phyloP scores from a whole-genome alignment of 1,140 invertebrate genomes.

The Papilio machaon region DNA sequence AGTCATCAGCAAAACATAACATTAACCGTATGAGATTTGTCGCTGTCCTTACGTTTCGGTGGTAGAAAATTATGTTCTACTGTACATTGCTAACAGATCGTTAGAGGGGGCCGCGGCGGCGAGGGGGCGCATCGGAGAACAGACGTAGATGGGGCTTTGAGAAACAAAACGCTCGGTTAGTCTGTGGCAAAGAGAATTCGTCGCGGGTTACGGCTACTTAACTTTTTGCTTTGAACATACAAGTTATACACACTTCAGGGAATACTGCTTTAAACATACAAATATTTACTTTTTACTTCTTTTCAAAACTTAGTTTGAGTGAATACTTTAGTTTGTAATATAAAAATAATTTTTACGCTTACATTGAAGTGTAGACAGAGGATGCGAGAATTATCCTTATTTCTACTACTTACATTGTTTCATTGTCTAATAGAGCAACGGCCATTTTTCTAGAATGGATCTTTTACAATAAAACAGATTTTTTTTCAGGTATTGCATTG shows the following conservation, averaged over 20 bases:
- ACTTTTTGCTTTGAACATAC: conserved; percentile 9
- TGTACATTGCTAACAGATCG: neutral
- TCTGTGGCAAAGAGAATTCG: conserved; percentile 6
- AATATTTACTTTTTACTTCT: neutral
- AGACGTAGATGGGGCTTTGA: neutral
- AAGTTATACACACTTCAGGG: neutral
- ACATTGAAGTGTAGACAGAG: too few species aligned
- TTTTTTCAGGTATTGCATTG: neutral
- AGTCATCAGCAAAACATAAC: too few species aligned
- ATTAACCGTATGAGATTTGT: too few species aligned
- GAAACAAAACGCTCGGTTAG: conserved; percentile 16
- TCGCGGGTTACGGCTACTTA: conserved; percentile 2
- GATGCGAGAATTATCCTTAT: too few species aligned
- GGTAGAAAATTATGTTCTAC: neutral
- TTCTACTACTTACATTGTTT: too few species aligned
- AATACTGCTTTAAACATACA: neutral
- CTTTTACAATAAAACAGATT: neutral
- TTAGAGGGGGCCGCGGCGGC: neutral
- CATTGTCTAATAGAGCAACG: too few species aligned
- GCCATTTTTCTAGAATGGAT: neutral
- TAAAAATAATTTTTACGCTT: neutral
- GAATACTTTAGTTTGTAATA: neutral
- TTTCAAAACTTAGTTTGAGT: neutral
- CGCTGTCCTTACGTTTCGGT: neutral
- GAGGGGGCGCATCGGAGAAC: neutral